phyloP scores from a whole-genome alignment of 2,888 invertebrate species.

The Doris montereyensis region DNA sequence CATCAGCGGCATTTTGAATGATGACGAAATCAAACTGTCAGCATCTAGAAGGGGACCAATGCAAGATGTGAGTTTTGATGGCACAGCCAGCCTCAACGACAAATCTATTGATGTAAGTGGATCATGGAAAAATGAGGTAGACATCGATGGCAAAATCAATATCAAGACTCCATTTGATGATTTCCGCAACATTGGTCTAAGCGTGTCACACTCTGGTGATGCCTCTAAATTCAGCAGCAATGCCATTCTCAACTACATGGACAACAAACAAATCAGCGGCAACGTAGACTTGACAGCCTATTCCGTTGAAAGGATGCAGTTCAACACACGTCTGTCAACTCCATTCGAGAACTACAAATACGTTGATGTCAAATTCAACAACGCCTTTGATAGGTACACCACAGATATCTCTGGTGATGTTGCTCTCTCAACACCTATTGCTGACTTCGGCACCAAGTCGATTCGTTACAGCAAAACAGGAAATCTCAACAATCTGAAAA shows the following conservation, averaged over 20 bases:
- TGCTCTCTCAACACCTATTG: not conserved
- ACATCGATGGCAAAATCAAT: not conserved
- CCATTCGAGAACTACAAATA: not conserved
- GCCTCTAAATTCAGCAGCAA: not conserved
- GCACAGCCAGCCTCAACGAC: not conserved
- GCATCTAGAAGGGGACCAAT: not conserved
- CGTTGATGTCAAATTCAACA: not conserved
- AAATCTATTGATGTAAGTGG: not conserved
- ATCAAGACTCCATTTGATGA: not conserved
- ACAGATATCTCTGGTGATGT: not conserved
- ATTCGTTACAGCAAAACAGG: conserved; percentile 23
- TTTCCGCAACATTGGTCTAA: conserved; percentile 6
- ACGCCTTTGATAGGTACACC: not conserved
- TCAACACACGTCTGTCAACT: not conserved
- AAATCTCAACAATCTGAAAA: not conserved
- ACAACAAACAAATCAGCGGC: conserved; percentile 32
- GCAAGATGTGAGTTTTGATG: not conserved
- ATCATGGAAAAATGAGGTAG: not conserved
- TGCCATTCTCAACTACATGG: conserved; percentile 34
- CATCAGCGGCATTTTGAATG: not conserved
- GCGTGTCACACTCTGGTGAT: conserved; percentile 18
- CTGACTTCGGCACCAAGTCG: not conserved
- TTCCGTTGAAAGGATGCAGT: not conserved
- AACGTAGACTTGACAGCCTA: conserved; percentile 26
- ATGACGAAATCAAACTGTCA: not conserved